A percentile compares a stretch with the other conserved stretches of the same genome.
Conservation (phyloP, 2,113 vertebrate genomes). For the Anhinga rufa region DNA sequence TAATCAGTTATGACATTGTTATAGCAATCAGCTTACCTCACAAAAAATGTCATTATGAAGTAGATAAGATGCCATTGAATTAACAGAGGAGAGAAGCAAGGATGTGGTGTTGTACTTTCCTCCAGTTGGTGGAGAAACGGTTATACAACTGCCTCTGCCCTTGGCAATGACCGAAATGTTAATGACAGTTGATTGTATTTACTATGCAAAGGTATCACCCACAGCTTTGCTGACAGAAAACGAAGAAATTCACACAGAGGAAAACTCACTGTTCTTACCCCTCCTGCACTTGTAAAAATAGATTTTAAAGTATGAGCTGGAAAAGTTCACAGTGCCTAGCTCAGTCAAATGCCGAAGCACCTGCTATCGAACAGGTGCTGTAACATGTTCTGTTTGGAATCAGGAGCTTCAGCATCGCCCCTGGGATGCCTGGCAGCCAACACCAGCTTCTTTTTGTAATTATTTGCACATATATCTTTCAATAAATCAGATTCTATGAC, state of each 20-base stretch:
- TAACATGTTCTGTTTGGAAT: background rate
- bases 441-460: background rate
- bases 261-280: background rate
- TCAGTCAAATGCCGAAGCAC: background rate
- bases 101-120: background rate
- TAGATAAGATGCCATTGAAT: background rate
- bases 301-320: background rate
- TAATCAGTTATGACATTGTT: background rate
- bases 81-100: background rate
- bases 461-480: background rate
- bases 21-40: background rate
- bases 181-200: background rate
- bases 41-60: background rate
- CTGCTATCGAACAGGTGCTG: background rate
- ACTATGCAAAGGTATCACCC: background rate
- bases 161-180: background rate
- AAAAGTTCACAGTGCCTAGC: background rate
- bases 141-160: background rate
- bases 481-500: background rate
- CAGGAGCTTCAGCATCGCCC: background rate
- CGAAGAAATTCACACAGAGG: background rate
- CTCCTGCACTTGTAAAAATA: background rate
- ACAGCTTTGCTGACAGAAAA: background rate
- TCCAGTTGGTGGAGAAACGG: background rate
- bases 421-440: background rate